Base-by-base conservation (phyloP, 2,797 vertebrate species). In the Myotis myotis region DNA sequence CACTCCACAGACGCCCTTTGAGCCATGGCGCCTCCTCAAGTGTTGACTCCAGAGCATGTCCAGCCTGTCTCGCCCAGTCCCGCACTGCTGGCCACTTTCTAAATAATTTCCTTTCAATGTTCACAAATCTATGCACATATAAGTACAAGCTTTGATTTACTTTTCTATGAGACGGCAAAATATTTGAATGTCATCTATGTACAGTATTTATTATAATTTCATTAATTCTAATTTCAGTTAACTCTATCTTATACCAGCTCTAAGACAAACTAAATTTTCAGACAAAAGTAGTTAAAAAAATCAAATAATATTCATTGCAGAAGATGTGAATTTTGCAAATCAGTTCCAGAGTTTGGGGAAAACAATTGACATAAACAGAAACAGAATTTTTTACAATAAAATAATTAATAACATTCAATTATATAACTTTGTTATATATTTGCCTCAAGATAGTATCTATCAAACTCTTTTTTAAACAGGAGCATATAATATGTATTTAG, bases 181-280 rank as follows among this genome's bases (percentile, higher is more conserved):
- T 60, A 94, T 64, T 82, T 15, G 95, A 57, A 85, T 68, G 16
- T 68, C 25, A 36, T 6, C 17, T 51, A 33, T n/a, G 62, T 66
- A 86, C 8, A 51, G 17, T 80, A 74, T 89, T 84, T 9, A 83
- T 44, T 93, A 76, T 72, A 13, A 68, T 36, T 88, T 83, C 13
- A 68, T 20, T 92, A 30, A 62, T 28, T 62, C 25, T 15, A 62
- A 62, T 62, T 62, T 4, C 6, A 51, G 2, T 64, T 80, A 83
- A 64, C 11, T 53, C 11, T 76, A 75, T 41, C 5, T 89, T 74
- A 68, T 2, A 55, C 4, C 16, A 75, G 2, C 16, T 89, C 7
- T 86, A 87, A 93, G 19, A 36, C 30, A 75, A 96, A 89, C 4
- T 76, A 80, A 51, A 33, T 68, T 38, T 93, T 72, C n/a, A 74